Evolutionary conservation across 1,140 invertebrate species (phyloP).

Genomic region (Theocolax elegans): DNA sequence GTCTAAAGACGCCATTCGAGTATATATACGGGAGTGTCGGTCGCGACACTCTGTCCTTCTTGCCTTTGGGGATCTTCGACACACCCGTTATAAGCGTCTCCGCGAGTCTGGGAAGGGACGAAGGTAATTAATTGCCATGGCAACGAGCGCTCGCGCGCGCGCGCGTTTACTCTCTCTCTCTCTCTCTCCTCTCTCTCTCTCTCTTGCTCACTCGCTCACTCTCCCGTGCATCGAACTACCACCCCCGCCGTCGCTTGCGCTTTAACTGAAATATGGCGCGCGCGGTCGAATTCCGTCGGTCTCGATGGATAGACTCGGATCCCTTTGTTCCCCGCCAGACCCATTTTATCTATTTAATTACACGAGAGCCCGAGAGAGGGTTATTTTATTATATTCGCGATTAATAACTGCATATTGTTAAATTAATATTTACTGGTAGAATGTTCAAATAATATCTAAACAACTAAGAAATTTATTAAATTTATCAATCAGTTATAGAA

Average conservation of each 20-base stretch:
- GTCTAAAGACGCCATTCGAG: constrained; percentile 24
- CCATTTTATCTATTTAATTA: constrained; percentile 36
- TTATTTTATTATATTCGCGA: no score
- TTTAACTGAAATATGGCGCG: constrained; percentile 65
- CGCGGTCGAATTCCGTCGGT: constrained; percentile 55
- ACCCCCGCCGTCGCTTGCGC: constrained; percentile 59
- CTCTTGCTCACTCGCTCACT: no score
- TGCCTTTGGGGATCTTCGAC: constrained; percentile 43
- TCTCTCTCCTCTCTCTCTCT: no score
- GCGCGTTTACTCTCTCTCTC: no score
- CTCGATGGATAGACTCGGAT: background rate
- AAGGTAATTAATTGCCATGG: constrained; percentile 69
- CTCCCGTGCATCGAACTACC: no score
- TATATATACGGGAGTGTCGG: background rate
- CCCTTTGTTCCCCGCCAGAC: constrained; percentile 23
- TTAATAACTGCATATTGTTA: no score
- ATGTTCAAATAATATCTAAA: no score
- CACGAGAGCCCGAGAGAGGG: no score
- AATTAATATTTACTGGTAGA: no score
- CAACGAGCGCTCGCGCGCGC: constrained; percentile 64
- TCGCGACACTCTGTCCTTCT: background rate
- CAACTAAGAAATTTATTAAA: no score
- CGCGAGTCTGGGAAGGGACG: constrained; percentile 59
- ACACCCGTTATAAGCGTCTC: constrained; percentile 64
- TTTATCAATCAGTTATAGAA: no score